phyloP scores from a whole-genome alignment of 2,113 vertebrate species.

The Istiophorus platypterus region DNA sequence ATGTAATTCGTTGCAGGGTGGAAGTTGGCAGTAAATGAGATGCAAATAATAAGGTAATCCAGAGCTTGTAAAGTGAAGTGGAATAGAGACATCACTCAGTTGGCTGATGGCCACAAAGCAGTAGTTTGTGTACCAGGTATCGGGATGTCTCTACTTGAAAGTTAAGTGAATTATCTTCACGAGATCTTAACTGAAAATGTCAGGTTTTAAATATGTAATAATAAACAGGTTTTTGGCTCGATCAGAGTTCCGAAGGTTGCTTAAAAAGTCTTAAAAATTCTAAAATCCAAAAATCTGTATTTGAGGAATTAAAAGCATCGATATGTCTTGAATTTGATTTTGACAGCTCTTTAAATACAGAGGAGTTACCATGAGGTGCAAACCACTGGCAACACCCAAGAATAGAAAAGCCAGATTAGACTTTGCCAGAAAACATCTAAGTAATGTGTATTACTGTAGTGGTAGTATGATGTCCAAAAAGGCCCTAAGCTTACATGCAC shows the following conservation, averaged over 20 bases:
- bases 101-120: not conserved
- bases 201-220: constrained; percentile 14
- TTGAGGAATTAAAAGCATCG: too few species aligned
- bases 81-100: constrained; percentile 10
- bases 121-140: constrained; percentile 22
- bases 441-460: not conserved
- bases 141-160: constrained; percentile 14
- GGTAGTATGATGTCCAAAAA: not conserved
- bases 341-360: too few species aligned
- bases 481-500: not conserved
- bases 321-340: too few species aligned
- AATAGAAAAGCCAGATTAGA: too few species aligned
- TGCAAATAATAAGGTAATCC: constrained; percentile 35
- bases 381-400: too few species aligned
- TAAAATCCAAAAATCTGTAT: too few species aligned
- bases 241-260: too few species aligned
- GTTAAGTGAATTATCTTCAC: constrained; percentile 13
- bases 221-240: constrained; percentile 16
- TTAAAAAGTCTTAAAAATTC: too few species aligned
- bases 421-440: too few species aligned
- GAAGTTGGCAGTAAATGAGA: constrained; percentile 26
- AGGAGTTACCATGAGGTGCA: too few species aligned
- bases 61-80: constrained; percentile 28
- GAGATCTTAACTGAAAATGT: not conserved
- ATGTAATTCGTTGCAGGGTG: constrained; percentile 17